phyloP scores from a whole-genome alignment of 2,113 vertebrate genomes.

The rabbit (Oryctolagus cuniculus) region mOryCun1.1 NC_091450.1:28669001-28669500 shows the following conservation, averaged over 20 bases:
- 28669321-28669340: neutral
- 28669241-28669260: constrained; percentile 32
- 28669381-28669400: constrained; percentile 36
- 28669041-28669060: too few species aligned
- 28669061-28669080: neutral
- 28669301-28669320: neutral
- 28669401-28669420: constrained; percentile 58
- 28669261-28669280: neutral
- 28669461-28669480: neutral
- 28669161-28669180: accelerated
- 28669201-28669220: neutral
- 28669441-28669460: neutral
- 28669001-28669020: neutral
- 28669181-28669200: neutral
- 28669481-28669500: constrained; percentile 19
- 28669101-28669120: neutral
- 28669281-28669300: neutral
- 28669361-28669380: constrained; percentile 71
- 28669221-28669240: neutral
- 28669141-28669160: accelerated
- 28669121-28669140: neutral
- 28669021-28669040: too few species aligned
- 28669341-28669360: constrained; percentile 61
- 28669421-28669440: constrained; percentile 42
- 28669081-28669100: accelerated